Evolutionary conservation across 2,797 vertebrate species (phyloP).

Genomic region (Sebastes vulpes): DNA sequence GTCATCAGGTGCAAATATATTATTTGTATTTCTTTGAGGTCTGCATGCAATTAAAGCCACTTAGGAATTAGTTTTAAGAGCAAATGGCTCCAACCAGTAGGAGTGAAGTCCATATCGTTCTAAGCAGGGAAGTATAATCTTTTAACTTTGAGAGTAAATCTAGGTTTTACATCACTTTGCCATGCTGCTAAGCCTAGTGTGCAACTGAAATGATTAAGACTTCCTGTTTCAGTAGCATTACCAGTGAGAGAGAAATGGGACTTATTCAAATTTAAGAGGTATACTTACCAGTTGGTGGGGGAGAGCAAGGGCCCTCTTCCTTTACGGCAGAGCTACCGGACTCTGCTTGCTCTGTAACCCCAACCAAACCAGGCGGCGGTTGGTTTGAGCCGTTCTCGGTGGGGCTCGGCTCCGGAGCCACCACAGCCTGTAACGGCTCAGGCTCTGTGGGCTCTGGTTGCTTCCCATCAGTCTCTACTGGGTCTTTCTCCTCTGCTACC

Average conservation of each 20-base stretch:
- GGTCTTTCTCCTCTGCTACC: slow-evolving; percentile 75
- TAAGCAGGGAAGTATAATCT: slow-evolving; percentile 8
- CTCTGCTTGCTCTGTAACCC: slow-evolving; percentile 70
- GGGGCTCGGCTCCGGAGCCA: slow-evolving; percentile 60
- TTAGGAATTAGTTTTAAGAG: slow-evolving; percentile 11
- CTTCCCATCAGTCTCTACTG: slow-evolving; percentile 80
- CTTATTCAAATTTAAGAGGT: slow-evolving; percentile 26
- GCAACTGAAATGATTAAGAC: not conserved
- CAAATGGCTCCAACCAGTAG: slow-evolving; percentile 11
- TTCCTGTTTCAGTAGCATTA: slow-evolving; percentile 19
- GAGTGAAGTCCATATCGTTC: slow-evolving; percentile 22
- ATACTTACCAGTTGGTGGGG: slow-evolving; percentile 83
- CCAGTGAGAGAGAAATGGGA: slow-evolving; percentile 63
- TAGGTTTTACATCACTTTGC: not conserved
- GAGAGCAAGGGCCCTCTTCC: slow-evolving; percentile 72
- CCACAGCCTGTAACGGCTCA: slow-evolving; percentile 69
- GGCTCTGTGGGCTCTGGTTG: slow-evolving; percentile 71
- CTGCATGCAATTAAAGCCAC: slow-evolving; percentile 30
- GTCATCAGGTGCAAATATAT: not conserved
- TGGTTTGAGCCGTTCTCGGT: slow-evolving; percentile 62
- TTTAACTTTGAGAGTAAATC: not conserved
- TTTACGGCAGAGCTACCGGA: slow-evolving; percentile 63
- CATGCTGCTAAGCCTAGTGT: slow-evolving; percentile 35
- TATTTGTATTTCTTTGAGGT: not conserved
- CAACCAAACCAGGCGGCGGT: slow-evolving; percentile 59